Percentiles rank a stretch among this genome's conserved stretches.
Evolutionary conservation across 2,797 vertebrate genomes (phyloP).

Genomic region (Girardinus metallicus): DNA sequence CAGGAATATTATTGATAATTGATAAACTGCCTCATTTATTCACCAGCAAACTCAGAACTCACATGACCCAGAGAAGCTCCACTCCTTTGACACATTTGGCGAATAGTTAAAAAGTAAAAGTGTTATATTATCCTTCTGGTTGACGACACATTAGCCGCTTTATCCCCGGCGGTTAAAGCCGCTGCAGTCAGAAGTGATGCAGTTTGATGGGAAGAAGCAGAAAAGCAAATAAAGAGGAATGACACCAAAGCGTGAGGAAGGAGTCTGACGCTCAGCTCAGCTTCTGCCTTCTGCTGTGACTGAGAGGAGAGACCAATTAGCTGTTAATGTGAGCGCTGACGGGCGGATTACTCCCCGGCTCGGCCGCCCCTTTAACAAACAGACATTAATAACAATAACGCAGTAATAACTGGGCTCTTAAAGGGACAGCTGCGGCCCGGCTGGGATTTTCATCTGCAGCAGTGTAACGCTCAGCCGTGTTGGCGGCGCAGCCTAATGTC

Average conservation of each 20-base stretch:
- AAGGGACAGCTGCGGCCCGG: constrained; percentile 63
- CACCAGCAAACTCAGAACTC: neutral
- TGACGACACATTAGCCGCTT: constrained; percentile 53
- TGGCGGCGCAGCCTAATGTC: constrained; percentile 59
- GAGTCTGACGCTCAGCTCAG: constrained; percentile 64
- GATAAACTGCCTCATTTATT: neutral
- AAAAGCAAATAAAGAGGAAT: constrained; percentile 45
- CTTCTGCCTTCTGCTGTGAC: constrained; percentile 47
- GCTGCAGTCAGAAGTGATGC: constrained; percentile 50
- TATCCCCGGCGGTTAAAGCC: constrained; percentile 60
- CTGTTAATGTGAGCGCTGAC: constrained; percentile 82
- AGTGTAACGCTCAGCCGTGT: constrained; percentile 26
- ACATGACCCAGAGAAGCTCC: neutral
- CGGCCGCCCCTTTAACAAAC: constrained; percentile 73
- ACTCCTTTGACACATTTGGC: constrained; percentile 29
- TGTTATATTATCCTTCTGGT: constrained; percentile 31
- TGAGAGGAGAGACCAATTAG: constrained; percentile 80
- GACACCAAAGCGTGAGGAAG: constrained; percentile 65
- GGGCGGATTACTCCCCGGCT: constrained; percentile 79
- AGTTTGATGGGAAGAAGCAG: constrained; percentile 57
- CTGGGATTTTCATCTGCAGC: constrained; percentile 38
- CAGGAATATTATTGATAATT: neutral
- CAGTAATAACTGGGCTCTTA: constrained; percentile 66
- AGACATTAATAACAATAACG: constrained; percentile 79
- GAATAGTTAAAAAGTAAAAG: constrained; percentile 16